These are phyloP conservation scores for Apoda limacodes DNA, from an alignment of 2,888 invertebrate genomes.

Conservation along the genomic window DNA sequence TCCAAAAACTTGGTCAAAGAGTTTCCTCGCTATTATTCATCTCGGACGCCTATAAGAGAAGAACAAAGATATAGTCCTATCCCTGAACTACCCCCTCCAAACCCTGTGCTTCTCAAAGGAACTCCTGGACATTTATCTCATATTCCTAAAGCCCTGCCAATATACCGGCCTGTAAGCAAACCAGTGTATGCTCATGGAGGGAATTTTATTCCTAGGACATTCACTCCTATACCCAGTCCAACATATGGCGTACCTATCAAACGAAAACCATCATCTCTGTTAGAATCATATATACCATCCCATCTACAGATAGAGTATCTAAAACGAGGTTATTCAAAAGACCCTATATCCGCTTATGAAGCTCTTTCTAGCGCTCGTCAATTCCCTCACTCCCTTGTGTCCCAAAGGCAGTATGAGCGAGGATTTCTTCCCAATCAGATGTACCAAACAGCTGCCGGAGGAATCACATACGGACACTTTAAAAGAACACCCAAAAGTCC, in stretches of 20 bases:
- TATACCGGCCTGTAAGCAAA: constrained; percentile 43
- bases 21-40: constrained; percentile 44
- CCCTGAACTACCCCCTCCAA: constrained; percentile 46
- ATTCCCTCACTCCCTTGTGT: constrained; percentile 25
- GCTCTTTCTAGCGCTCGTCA: constrained; percentile 46
- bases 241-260: constrained; percentile 33
- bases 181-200: constrained; percentile 40
- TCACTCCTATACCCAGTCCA: constrained; percentile 34
- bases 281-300: constrained; percentile 73
- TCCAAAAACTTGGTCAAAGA: constrained; percentile 27
- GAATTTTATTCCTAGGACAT: constrained; percentile 26
- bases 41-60: constrained; percentile 37
- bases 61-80: constrained; percentile 34
- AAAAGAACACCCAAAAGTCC: constrained; percentile 51
- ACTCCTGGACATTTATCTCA: constrained; percentile 45
- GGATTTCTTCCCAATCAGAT: constrained; percentile 64
- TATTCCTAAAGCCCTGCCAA: constrained; percentile 49
- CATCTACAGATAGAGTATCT: constrained; percentile 61
- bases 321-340: constrained; percentile 52
- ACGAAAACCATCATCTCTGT: constrained; percentile 57
- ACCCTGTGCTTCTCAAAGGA: constrained; percentile 40
- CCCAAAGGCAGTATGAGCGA: constrained; percentile 46
- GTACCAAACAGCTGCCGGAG: constrained; percentile 56
- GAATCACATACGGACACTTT: constrained; percentile 52
- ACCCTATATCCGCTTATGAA: constrained; percentile 52